Base-by-base conservation (phyloP, 2,797 vertebrate genomes). In the Mallotus villosus region DNA sequence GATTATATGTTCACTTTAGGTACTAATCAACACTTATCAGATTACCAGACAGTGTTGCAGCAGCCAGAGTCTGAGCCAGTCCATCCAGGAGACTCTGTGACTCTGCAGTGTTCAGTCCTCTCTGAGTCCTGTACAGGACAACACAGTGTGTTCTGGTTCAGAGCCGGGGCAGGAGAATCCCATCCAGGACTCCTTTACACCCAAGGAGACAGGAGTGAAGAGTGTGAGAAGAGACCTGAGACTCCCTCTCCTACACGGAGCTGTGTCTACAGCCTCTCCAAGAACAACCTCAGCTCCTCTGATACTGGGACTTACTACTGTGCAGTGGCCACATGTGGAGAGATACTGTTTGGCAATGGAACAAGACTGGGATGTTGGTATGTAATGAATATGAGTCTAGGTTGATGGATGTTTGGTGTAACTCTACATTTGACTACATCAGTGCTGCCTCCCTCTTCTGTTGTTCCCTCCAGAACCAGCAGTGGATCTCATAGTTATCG, bases 301-400 rank as follows among this genome's bases (percentile, higher is more conserved):
- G 4, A 19, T 75, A 72, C 53, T 24, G 86, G 77, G 37, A 83
- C 55, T 41, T 85, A 84, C 5, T 78, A 84, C 72, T 88, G 88
- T 41, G 82, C 85, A 60, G 79, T 90, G 66, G 80, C 74, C 41
- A 5, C 73, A 4, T 88, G 86, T 78, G 85, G 82, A 7, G 9
- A 80, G 24, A 80, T 88, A 3, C 24, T 88, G 6, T 85, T 82
- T 24, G 85, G 84, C 70, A 71, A 75, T 16, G 0, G 9, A 82
- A 74, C 67, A 0, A 73, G 59, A 60, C 64, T 86, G 55, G 68
- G 68, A 76, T 9, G 68, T 11, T 41, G 2, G 22, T n/a, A 1
- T 1, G 32, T 34, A 34, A 6, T 34, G 32, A 34, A 34, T 8
- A 34, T 34, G 32, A 34, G 0, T 34, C 8, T 34, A 34, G 32